Base-by-base conservation (phyloP, 2,888 invertebrate genomes). In the Caenorhabditis japonica region DNA sequence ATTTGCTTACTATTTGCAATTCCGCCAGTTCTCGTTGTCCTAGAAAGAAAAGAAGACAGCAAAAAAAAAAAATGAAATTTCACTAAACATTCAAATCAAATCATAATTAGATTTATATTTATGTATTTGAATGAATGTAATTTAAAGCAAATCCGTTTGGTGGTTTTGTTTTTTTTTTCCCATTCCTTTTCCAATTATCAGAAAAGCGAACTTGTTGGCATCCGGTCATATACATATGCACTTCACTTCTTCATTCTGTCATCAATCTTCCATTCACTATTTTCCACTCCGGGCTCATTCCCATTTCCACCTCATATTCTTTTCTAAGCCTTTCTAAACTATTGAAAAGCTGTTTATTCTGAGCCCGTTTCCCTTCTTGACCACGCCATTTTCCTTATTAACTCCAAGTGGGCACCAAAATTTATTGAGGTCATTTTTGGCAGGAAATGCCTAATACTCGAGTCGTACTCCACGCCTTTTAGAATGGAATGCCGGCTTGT, bases 391-490 rank as follows among this genome's bases (percentile, higher is more conserved):
- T 56, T 64, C 64, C 64, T 66, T 66, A 66, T 66, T 56, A 66
- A 56, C 66, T 44, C 49, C 36, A 34, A 51, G 47, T 38, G 27
- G 10, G 52, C n/a, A 49, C 49, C 52, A 34, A 43, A 62, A 66
- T 55, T 49, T 55, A 66, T 47, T 44, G 34, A 55, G 51, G 66
- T 56, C 66, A 66, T 56, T 66, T 66, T 66, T 43, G 19, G 17
- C 33, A 53, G 66, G 66, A 66, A 66, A 66, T 44, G 51, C 43
- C 49, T 56, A 66, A 66, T 66, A 66, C 56, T 66, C 66, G 43
- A 36, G 66, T 66, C 47, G 47, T 49, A 46, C 33, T 55, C 38
- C 62, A 55, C 39, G 17, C n/a, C n/a, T n/a, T n/a, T n/a, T n/a
- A n/a, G n/a, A n/a, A n/a, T n/a, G 33, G 46, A 55, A 47, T 47